Conservation (phyloP, 2,113 vertebrate species). For the Cricetomys ansorgei region DNA sequence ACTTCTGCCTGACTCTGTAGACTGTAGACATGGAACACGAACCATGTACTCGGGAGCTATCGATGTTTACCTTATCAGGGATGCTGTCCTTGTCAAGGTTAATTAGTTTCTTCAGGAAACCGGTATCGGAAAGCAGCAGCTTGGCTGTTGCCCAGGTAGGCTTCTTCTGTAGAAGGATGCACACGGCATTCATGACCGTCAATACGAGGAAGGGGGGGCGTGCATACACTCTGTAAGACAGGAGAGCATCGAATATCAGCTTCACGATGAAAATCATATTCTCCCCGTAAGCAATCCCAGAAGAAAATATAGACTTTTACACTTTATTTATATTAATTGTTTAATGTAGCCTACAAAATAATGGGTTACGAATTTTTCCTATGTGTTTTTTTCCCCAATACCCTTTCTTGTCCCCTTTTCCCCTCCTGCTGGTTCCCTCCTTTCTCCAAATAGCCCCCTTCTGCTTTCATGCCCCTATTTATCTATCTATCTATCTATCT, state of each 20-base stretch:
- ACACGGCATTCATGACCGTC: constrained; percentile 87
- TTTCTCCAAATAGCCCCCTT: not conserved
- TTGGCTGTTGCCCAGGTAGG: constrained; percentile 85
- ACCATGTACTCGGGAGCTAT: fast-evolving
- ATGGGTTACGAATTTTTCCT: not conserved
- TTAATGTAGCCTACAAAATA: not conserved
- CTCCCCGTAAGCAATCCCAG: not conserved
- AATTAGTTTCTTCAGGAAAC: constrained; percentile 84
- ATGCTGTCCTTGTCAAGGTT: constrained; percentile 85
- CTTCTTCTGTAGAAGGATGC: constrained; percentile 84
- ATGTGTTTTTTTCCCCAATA: not conserved
- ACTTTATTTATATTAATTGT: not conserved
- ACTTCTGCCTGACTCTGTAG: not conserved
- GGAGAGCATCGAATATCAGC: not conserved
- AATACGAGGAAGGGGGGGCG: constrained; percentile 84
- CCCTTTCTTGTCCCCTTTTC: not conserved
- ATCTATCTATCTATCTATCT: not conserved
- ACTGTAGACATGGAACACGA: too few relatives aligned
- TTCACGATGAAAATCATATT: not conserved
- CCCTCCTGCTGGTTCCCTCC: too few relatives aligned
- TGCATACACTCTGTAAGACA: constrained; percentile 81
- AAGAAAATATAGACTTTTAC: not conserved
- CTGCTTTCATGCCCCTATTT: not conserved
- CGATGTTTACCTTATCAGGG: constrained; percentile 83
- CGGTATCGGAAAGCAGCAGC: constrained; percentile 83